A percentile compares a stretch with the other conserved stretches of the same genome.
These are phyloP conservation scores for Bungarus multicinctus DNA, from an alignment of 2,113 vertebrate genomes.

Conservation along the genomic window DNA sequence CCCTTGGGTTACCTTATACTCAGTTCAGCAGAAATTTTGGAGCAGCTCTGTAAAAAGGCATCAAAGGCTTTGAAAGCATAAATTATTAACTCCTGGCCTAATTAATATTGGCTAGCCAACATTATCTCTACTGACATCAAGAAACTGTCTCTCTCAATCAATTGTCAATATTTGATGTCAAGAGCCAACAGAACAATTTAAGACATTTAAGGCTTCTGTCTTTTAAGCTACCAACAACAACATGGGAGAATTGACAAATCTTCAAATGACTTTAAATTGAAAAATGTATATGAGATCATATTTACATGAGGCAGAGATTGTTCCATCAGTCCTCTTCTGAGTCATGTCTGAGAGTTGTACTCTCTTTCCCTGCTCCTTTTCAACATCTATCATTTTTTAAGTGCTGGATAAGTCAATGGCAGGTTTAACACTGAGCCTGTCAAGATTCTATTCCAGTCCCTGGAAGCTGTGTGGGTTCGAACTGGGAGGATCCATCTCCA, in stretches of 20 bases:
- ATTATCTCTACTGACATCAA: not conserved
- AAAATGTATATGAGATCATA: not conserved
- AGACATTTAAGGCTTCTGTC: conserved; percentile 55
- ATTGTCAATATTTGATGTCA: conserved; percentile 29
- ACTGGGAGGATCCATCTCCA: not conserved
- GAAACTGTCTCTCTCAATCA: not conserved
- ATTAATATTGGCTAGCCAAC: not conserved
- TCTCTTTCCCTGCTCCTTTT: not conserved
- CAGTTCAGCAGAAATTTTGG: not conserved
- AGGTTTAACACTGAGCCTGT: not conserved
- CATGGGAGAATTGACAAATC: conserved; percentile 11
- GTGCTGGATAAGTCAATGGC: not conserved
- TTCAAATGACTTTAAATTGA: not conserved
- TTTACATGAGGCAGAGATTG: not conserved
- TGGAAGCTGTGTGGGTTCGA: not conserved
- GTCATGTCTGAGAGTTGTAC: not conserved
- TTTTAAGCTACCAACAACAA: conserved; percentile 31
- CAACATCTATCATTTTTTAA: not conserved
- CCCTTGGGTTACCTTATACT: not conserved
- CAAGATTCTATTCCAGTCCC: not conserved
- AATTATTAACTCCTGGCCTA: not conserved
- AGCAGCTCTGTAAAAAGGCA: not conserved
- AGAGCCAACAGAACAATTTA: conserved; percentile 49
- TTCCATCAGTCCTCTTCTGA: not conserved
- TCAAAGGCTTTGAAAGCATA: not conserved